Base-by-base conservation (phyloP, 1,140 invertebrate genomes). In the Pogonomyrmex californicus region DNA sequence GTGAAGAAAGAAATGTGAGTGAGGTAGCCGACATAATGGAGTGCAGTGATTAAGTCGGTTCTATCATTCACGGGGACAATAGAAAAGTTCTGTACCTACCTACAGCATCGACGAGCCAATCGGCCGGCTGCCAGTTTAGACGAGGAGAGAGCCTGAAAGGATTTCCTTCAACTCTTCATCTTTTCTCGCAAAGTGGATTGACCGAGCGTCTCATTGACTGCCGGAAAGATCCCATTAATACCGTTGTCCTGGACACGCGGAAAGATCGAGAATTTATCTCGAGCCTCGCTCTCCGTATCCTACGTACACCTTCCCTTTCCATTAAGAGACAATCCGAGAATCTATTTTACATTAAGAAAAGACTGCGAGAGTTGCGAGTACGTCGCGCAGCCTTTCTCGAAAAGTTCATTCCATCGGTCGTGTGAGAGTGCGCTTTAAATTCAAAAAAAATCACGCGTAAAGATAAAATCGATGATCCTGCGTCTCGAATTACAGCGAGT, bases 41-140 rank as follows among this genome's bases (percentile, higher is more conserved):
- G 83, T 82, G 66, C 87, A 90, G 92, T 93, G 92, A 94, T 93
- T 94, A 93, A 93, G 89, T 89, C 81, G 87, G 82, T 81, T 90
- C 83, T 70, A 86, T 90, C 87, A 91, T 93, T 92, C 90, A 88
- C 65, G 82, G 49, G 91, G 88, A 92, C 92, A 92, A 93, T 93
- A 60, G 87, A 86, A 47, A 79, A 68, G 76, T 91, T 88, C 75
- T 85, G 85, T 86, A 89, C 75, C 81, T 86, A 87, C 81, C 70
- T 85, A 78, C 54, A 85, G 87, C 82, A 91, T 91, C 85, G 90
- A 91, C 89, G 88, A 93, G 78, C 92, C 92, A 93, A 94, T 93
- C 90, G 91, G 89, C 83, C 87, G 47, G 62, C 56, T 23, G 23
- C 23, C 60, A n/a, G 73, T 73, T 68, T 79, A 88, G 71, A 90